Base-by-base conservation (phyloP, 2,797 vertebrate species). In the Manis pentadactyla region DNA sequence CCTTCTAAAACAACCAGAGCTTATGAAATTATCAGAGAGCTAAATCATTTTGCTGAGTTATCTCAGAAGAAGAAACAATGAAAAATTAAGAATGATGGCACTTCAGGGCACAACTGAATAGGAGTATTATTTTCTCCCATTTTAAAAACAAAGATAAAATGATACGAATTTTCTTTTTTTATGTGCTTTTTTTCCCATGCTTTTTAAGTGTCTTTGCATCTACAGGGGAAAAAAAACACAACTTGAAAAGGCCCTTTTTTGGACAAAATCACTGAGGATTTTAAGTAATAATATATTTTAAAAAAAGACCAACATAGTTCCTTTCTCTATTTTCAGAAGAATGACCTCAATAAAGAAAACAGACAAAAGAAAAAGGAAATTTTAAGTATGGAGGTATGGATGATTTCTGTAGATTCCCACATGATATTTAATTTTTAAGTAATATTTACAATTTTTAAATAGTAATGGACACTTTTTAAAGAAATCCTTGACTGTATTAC, bases 121-220 rank as follows among this genome's bases (percentile, higher is more conserved):
- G 81, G 12, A 95, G 94, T 95, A 96, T 97, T 95, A 83, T 95
- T 97, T 92, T 12, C 53, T 37, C 42, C 59, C 39, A 2, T 81
- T 94, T 95, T 91, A 91, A 95, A 97, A 97, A 90, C 93, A 97
- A 96, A 96, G 95, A 55, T 51, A 88, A 97, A 96, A 92, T 95
- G 69, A 91, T 86, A 86, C 39, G 79, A 91, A 90, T 96, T 96
- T 93, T 90, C 85, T 86, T 95, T 95, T 69, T 92, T 92, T 95
- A 66, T 95, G 69, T 85, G 57, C 7, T 51, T 53, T 77, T 77
- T 86, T 8, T 0, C 3, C 8, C 59, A 42, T 31, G 18, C 9
- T 97, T 92, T 82, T 82, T 27, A 85, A 97, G 37, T 77, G 87
- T 29, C n/a, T 95, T 61, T 92, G 79, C 59, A 82, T 97, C 66